Conservation (phyloP, 2,113 vertebrate genomes). For the Anolis sagrei region DNA sequence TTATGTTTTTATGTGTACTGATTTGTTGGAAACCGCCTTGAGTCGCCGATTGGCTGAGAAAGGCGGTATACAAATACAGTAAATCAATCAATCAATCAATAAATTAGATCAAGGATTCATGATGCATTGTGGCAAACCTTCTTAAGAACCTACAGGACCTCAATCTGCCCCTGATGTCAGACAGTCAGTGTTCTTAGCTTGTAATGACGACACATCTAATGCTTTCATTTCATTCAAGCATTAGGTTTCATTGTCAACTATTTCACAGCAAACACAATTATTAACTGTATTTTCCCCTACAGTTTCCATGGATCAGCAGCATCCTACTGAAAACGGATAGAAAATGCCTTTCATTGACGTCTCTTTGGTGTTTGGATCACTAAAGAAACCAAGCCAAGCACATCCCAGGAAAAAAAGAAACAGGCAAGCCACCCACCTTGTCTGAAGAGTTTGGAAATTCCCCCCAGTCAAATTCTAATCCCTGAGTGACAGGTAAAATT, state of each 20-base stretch:
- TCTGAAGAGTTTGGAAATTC: slow-evolving; percentile 7
- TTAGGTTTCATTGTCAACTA: not conserved
- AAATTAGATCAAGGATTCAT: too few species aligned
- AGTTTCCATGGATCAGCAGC: not conserved
- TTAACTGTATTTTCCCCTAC: not conserved
- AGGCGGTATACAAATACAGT: too few species aligned
- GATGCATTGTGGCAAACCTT: too few species aligned
- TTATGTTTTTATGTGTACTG: too few species aligned
- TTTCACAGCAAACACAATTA: not conserved
- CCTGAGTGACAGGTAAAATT: slow-evolving; percentile 26
- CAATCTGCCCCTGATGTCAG: too few species aligned
- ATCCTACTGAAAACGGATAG: not conserved
- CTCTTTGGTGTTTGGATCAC: not conserved
- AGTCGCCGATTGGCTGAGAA: too few species aligned
- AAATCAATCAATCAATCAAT: too few species aligned
- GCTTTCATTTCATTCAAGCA: not conserved
- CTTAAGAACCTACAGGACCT: too few species aligned
- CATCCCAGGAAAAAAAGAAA: not conserved
- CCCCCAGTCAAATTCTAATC: slow-evolving; percentile 14
- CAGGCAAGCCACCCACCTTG: slow-evolving; percentile 16
- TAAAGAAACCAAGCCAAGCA: slow-evolving; percentile 1
- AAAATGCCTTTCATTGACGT: not conserved
- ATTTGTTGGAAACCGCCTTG: too few species aligned
- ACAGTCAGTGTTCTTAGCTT: not conserved
- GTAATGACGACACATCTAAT: not conserved